Base-by-base conservation (phyloP, 2,888 invertebrate species). In the Agrotis exclamationis region DNA sequence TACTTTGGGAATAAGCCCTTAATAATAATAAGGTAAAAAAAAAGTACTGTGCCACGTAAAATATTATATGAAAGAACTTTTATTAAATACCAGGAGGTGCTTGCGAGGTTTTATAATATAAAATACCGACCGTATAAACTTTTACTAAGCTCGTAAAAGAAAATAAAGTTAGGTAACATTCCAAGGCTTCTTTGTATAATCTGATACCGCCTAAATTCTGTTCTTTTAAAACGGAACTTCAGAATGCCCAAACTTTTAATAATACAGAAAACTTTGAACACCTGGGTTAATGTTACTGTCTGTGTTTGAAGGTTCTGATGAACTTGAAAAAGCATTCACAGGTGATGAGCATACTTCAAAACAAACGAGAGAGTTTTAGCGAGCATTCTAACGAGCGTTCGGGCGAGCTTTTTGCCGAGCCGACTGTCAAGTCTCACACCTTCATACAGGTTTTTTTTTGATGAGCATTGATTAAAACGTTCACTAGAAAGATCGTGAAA, bases 161-260 rank as follows among this genome's bases (percentile, higher is more conserved):
- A 70, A 62, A 71, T 51, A 62, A 81, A 81, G 14, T 11, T 14
- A 39, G 11, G 39, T 39, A 11, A 53, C n/a, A 33, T 51, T 56
- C 39, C 24, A 48, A n/a, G 51, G 62, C 58, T 58, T 48, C 60
- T 56, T n/a, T 66, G 39, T 11, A 59, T 45, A 78, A 78, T 50
- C 48, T 70, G 48, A 78, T 77, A 63, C 58, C 28, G n/a, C 39
- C 33, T 59, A 62, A 58, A 53, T 75, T 60, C 24, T 63, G 33
- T 63, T 59, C 20, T 24, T 50, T 33, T 39, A n/a, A 44, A 78
- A 63, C n/a, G 58, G 64, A 70, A 71, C 56, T 77, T 66, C 9
- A n/a, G 14, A 11, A 24, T 18, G 39, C 54, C 24, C 48, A 63
- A 76, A 63, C 24, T 78, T 70, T 56, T 63, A 56, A 70, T 70